Evolutionary conservation across 2,113 vertebrate species (phyloP), one percentile per base, ranked within the genome.

Genomic region (Diglossa brunneiventris): DNA sequence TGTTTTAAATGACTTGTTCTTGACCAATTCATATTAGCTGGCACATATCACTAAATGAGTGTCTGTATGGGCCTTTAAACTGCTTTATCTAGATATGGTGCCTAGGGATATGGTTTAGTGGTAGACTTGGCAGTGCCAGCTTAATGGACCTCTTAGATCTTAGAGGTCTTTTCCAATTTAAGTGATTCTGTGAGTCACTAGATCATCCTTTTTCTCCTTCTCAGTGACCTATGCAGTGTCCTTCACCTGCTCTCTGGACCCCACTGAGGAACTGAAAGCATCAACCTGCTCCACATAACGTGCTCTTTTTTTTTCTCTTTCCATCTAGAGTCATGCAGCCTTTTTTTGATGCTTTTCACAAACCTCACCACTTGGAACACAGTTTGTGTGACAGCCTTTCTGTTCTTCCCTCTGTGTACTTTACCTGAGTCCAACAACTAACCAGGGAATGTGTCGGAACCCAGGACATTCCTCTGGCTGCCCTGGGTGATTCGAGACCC

Each of bases 341-440:
- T 68, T 73, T 85, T 61, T 59, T 33, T 6, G 4, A 13, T 66
- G 41, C 24, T 22, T 76, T 86, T 77, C 41, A 52, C 37, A 52
- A 83, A 17, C n/a, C 17, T 76, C 24, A 46, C 31, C 37, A 15
- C 37, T 8, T 33, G 26, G 24, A 82, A 31, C 14, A 21, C 0
- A 0, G n/a, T 76, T 39, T 64, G 41, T 37, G 20, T 4, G 7
- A 23, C 1, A 37, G 4, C 31, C 24, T 41, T n/a, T n/a, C 41
- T 66, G 47, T 46, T 30, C 55, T 64, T 63, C 30, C n/a, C 12
- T 23, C 15, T 8, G 0, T 6, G 21, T 31, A 5, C 12, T 55
- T 64, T 24, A 59, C 20, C 12, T 0, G 0, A 33, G 24, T 33
- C 33, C 33, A 62, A 13, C 5, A 78, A 19, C 42, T 27, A 49